Evolutionary conservation across 2,797 vertebrate genomes (phyloP), one percentile per base, ranked within the genome.

Genomic region (Periparus ater): DNA sequence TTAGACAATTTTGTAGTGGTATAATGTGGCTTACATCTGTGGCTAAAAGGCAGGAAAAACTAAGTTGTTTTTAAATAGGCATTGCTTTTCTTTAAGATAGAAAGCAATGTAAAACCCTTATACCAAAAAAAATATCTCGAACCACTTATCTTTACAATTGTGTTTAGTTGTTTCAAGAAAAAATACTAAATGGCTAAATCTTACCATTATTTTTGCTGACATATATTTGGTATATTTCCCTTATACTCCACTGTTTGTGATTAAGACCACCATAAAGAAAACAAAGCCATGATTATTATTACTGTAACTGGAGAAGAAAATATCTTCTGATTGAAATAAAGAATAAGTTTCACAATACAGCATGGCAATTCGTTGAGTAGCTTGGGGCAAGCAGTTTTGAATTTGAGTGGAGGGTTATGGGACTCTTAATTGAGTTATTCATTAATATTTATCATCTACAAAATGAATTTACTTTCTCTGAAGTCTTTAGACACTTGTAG

Each of bases 1-100:
- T 91, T 76, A 93, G 50, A 36, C 47, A 89, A 42, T 93, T 93
- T 68, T 83, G 10, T 63, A 47, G 40, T 26, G 7, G 87, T 91
- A 42, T 92, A 42, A 93, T 92, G 88, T 95, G 89, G 84, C 36
- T 95, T 71, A 54, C 20, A 80, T 83, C 44, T 92, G 84, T 74
- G 86, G 74, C 62, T 79, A 75, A 50, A 75, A 86, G 76, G 70
- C 55, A 94, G 50, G 27, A 53, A 84, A 95, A 93, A 15, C 11
- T 20, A 9, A 7, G 22, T 11, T 13, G 40, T 32, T 44, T 34
- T 45, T 77, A 36, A 51, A 44, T 10, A 50, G 88, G 5, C 25
- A 44, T 20, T 68, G 26, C 13, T 88, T 90, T 91, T 76, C 92
- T 89, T 61, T 13, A 74, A 68, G 42, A 84, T 36, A 70, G 71